Conservation (phyloP, 2,797 vertebrate genomes). For the Catostomus latipinnis region DNA sequence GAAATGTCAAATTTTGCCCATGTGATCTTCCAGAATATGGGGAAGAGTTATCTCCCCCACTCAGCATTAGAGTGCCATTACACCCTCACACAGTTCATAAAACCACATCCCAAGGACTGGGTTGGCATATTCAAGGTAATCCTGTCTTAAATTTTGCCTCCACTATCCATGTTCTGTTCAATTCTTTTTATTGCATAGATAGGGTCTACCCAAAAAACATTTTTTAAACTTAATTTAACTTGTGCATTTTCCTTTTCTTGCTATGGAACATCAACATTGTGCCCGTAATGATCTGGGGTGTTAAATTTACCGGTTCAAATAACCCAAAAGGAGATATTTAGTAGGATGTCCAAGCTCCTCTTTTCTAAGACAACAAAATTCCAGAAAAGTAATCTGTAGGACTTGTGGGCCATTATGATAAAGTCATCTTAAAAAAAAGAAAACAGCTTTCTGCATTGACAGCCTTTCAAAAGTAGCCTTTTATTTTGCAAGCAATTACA, state of each 20-base stretch:
- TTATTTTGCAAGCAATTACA: too few relatives aligned
- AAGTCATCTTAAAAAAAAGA: too few relatives aligned
- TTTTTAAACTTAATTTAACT: background rate
- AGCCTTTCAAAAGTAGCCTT: too few relatives aligned
- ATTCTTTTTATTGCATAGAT: background rate
- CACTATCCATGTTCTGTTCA: background rate
- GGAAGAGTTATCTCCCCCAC: constrained; percentile 97
- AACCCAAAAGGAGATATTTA: too few relatives aligned
- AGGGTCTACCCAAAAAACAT: background rate
- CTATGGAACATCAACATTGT: background rate
- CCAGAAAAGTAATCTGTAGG: too few relatives aligned
- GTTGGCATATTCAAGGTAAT: constrained; percentile 98
- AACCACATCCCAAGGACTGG: constrained; percentile 96
- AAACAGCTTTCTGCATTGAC: too few relatives aligned
- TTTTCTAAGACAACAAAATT: too few relatives aligned
- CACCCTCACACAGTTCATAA: constrained; percentile 94
- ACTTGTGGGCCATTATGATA: too few relatives aligned
- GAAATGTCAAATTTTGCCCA: constrained; percentile 98
- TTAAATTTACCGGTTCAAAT: too few relatives aligned
- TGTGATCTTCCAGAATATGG: constrained; percentile 99
- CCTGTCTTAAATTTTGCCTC: background rate
- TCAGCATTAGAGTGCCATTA: constrained; percentile 95
- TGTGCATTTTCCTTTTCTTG: background rate
- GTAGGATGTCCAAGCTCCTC: too few relatives aligned
- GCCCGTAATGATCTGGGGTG: background rate